Evolutionary conservation across 2,888 invertebrate species (phyloP), one percentile per base, ranked within the genome.

Genomic region (Epicampocera succincta): DNA sequence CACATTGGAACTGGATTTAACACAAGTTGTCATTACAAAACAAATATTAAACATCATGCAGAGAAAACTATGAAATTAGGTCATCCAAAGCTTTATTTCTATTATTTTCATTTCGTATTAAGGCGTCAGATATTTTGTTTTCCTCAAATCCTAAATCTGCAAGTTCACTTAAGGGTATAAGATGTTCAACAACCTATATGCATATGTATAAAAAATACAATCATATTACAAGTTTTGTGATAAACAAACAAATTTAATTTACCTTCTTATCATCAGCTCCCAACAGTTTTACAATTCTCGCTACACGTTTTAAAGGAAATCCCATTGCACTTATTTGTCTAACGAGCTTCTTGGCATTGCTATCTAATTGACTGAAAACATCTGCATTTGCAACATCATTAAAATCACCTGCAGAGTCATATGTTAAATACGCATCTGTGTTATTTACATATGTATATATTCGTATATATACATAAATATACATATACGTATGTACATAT

Each of bases 191-290:
- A 85, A 97, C 93, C 95, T 96, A 63, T 46, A 46, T 8, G 3
- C 46, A 9, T 8, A 21, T 40, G 19, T 5, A 21, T 54, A 21
- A 6, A 40, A 13, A n/a, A 13, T 58, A 21, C 2, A 52, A 8
- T 3, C 12, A 50, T 19, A 48, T 29, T 17, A 17, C 17, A 56
- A 9, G 17, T 3, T 13, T 3, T 63, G 17, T 4, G 5, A 8
- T 40, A 19, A 8, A 25, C 12, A 54, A 25, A n/a, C 11, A 38
- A 50, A 19, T 11, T 6, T 19, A 13, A 40, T 29, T 69, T 90
- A 96, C 96, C 93, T 96, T 96, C 91, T 96, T 97, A 91, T 97
- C 96, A 92, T 96, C 95, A 89, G 92, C 93, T 76, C 97, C 97
- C 84, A 96, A 92, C 63, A 94, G 92, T 85, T 94, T 93, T 85